phyloP scores from a whole-genome alignment of 2,797 vertebrate species.

The Sebastes taczanowskii region DNA sequence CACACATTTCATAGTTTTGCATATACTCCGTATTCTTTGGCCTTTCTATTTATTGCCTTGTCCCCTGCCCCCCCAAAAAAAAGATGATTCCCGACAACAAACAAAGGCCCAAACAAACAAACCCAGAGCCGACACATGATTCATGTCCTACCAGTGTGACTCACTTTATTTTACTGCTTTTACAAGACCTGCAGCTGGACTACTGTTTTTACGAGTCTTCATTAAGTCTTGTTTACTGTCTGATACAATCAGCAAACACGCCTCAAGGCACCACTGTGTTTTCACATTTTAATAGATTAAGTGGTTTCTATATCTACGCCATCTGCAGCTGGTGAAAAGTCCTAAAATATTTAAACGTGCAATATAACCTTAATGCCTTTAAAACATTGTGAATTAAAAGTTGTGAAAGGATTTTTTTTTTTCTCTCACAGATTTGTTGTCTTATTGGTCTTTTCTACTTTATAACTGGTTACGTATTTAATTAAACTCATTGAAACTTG shows the following conservation, averaged over 20 bases:
- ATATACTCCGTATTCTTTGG: constrained; percentile 12
- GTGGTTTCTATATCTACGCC: neutral
- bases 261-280: neutral
- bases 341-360: neutral
- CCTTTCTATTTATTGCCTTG: constrained; percentile 9
- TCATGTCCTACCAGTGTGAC: constrained; percentile 26
- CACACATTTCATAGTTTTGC: neutral
- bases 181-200: constrained; percentile 8
- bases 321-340: neutral
- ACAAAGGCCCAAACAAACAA: constrained; percentile 18
- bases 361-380: neutral
- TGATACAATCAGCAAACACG: constrained; percentile 1
- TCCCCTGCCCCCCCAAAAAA: neutral
- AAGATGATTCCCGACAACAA: neutral
- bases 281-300: neutral
- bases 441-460: neutral
- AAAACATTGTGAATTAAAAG: neutral
- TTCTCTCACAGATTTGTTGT: neutral
- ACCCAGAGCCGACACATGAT: constrained; percentile 9
- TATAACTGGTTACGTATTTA: neutral
- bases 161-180: constrained; percentile 23
- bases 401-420: neutral
- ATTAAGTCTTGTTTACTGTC: constrained; percentile 3
- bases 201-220: constrained; percentile 25
- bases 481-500: neutral